A percentile compares a stretch with the other conserved stretches of the same genome.
Evolutionary conservation across 1,140 invertebrate genomes (phyloP).

Genomic region (Phortica variegata): DNA sequence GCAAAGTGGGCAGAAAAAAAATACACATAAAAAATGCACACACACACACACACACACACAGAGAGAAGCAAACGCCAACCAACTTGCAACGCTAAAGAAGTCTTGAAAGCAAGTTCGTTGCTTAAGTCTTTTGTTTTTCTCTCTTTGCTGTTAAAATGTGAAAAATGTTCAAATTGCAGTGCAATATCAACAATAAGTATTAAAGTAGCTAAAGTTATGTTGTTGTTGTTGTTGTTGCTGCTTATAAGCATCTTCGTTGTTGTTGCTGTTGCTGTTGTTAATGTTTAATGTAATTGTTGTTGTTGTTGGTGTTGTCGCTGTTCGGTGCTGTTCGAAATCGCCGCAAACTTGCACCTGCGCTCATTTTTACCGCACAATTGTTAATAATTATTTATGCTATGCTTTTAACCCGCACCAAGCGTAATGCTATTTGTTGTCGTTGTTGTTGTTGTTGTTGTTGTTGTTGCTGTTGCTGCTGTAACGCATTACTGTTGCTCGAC

Average conservation of each 20-base stretch:
- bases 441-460: too few relatives aligned
- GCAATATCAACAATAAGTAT: conserved; percentile 39
- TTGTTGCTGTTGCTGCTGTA: too few relatives aligned
- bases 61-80: conserved; percentile 2
- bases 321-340: too few relatives aligned
- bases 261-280: conserved; percentile 6
- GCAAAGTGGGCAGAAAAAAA: too few relatives aligned
- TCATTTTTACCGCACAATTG: conserved; percentile 30
- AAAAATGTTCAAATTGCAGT: conserved; percentile 43
- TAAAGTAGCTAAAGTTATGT: conserved; percentile 25
- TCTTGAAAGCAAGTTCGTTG: conserved; percentile 31
- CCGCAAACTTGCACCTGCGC: conserved; percentile 44
- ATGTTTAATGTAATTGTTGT: conserved; percentile 7
- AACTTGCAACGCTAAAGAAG: conserved; percentile 10
- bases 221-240: conserved; percentile 2
- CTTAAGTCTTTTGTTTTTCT: conserved; percentile 45
- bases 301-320: conserved; percentile 17
- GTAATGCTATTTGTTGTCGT: too few relatives aligned
- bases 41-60: too few relatives aligned
- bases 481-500: too few relatives aligned
- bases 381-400: conserved; percentile 52
- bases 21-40: too few relatives aligned
- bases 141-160: conserved; percentile 23
- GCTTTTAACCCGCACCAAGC: too few relatives aligned
- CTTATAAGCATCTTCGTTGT: neutral